Evolutionary conservation across 2,797 vertebrate species (phyloP).

Genomic region (Malurus splendens): DNA sequence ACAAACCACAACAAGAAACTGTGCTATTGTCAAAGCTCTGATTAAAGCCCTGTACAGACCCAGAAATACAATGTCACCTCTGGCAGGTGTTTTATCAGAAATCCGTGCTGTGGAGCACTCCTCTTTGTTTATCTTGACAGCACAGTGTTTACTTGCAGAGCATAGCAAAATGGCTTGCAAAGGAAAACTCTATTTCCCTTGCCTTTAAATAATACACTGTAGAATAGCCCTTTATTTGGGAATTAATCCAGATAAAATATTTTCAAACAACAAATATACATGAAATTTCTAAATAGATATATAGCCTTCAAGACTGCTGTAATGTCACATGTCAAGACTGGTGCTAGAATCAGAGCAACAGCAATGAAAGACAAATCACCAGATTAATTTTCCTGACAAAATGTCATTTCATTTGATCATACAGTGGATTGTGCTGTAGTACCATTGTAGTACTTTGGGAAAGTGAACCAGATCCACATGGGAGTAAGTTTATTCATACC

Average conservation of each 20-base stretch:
- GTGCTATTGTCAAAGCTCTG: background rate
- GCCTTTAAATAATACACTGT: background rate
- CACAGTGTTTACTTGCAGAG: background rate
- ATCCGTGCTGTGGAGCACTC: background rate
- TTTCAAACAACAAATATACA: background rate
- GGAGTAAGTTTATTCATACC: background rate
- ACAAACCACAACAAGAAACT: background rate
- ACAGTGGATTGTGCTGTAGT: background rate
- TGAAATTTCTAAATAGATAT: background rate
- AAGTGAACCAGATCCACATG: background rate
- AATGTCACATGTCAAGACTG: background rate
- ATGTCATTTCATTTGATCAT: background rate
- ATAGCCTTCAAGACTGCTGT: background rate
- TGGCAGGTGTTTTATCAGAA: slow-evolving; percentile 6
- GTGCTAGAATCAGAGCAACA: background rate
- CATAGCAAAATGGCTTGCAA: background rate
- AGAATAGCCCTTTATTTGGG: background rate
- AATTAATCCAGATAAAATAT: background rate
- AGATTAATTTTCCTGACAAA: background rate
- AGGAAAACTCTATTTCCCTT: background rate
- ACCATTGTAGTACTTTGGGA: background rate
- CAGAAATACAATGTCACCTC: background rate
- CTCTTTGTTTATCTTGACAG: slow-evolving; percentile 4
- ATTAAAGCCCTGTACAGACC: background rate
- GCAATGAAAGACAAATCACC: background rate